Evolutionary conservation across 2,797 vertebrate species (phyloP), one percentile per base, ranked within the genome.

Genomic region (Botia kubotai): DNA sequence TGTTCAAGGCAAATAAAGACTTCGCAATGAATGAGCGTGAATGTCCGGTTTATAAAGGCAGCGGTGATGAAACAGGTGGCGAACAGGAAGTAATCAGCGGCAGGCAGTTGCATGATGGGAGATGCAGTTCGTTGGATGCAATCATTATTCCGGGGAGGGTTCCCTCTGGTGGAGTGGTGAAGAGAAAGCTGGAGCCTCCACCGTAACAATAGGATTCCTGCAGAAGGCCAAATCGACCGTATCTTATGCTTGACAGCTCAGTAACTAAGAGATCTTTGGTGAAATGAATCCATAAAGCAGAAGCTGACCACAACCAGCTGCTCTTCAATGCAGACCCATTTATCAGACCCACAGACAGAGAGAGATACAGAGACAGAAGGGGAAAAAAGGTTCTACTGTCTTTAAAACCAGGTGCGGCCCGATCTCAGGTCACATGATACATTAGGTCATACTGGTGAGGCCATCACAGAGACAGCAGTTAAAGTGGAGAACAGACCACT

Each of bases 321-420:
- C 89, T 89, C 87, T 82, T 90, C 92, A 92, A 88, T 80, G 79
- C 85, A 86, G 85, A 87, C 90, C 90, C 91, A 91, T 93, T 93
- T 90, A 92, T 93, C 92, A 92, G 90, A 82, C 68, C 55, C 23
- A 74, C 72, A 82, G 52, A 72, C 58, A 69, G 21, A 36, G 75
- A 77, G 60, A 77, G 17, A 58, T 58, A 58, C 60, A 62, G 52
- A 57, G 63, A 79, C 55, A 76, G 10, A 46, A 46, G 69, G 4
- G 50, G 5, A 53, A 79, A 77, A 73, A 63, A 76, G 66, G 71
- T 52, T 68, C 11, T 10, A 4, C 53, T 58, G 53, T 33, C 53
- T 72, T 50, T 66, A 55, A 65, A 80, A 72, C 58, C 60, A 85
- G 78, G 52, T 69, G 55, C 69, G 71, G 70, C 43, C 66, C 36